Percentiles rank a stretch among this genome's conserved stretches.
These are phyloP conservation scores for Aeoliscus strigatus DNA, from an alignment of 2,797 vertebrate genomes.

Conservation along the genomic window DNA sequence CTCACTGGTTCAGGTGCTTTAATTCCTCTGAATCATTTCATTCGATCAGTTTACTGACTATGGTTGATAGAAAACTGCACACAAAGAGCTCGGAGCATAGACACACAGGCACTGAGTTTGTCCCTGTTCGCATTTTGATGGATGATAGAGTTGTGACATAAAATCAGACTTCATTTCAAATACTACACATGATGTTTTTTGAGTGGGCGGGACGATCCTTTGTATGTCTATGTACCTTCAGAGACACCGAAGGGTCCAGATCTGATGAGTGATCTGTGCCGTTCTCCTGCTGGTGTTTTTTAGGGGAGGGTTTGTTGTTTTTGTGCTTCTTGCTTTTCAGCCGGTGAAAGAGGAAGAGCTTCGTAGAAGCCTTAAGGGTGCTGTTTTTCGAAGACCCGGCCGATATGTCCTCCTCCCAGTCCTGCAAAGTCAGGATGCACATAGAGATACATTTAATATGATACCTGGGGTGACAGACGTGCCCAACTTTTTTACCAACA, in stretches of 20 bases:
- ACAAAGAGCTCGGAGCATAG: no score
- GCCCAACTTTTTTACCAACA: no score
- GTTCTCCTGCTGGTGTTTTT: slow-evolving; percentile 76
- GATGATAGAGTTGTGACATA: no score
- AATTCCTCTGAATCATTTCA: no score
- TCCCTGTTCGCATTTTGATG: no score
- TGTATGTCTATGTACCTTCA: slow-evolving; percentile 52
- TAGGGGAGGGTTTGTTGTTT: slow-evolving; percentile 65
- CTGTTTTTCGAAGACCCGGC: slow-evolving; percentile 81
- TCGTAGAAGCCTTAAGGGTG: slow-evolving; percentile 85
- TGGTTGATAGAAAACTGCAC: no score
- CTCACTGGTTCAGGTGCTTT: no score
- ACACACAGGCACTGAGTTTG: no score
- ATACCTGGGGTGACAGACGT: background rate
- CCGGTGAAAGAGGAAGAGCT: slow-evolving; percentile 88
- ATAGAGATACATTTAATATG: background rate
- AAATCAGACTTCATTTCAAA: no score
- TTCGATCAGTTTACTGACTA: no score
- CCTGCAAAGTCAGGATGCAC: slow-evolving; percentile 62
- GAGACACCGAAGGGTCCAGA: slow-evolving; percentile 42
- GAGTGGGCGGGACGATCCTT: background rate
- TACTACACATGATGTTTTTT: no score
- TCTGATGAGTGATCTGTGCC: slow-evolving; percentile 42
- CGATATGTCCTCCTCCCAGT: slow-evolving; percentile 81
- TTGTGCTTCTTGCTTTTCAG: slow-evolving; percentile 88